A percentile compares a stretch with the other conserved stretches of the same genome.
Evolutionary conservation across 23 tunicate genomes (phyloP).

Genomic region (Pegea sp.): DNA sequence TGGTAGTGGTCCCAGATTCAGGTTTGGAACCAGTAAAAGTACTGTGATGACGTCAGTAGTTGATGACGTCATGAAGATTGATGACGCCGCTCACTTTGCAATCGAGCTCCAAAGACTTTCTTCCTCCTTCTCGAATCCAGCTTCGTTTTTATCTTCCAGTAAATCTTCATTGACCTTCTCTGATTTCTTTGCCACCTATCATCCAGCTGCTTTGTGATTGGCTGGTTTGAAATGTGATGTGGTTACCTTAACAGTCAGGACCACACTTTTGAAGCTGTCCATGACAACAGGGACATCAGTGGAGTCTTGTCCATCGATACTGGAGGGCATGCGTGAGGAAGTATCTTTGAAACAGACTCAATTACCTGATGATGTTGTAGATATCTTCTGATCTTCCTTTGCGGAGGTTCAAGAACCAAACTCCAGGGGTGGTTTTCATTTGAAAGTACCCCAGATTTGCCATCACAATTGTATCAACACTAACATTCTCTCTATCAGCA

Average conservation of each 20-base stretch:
- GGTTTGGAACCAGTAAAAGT: slow-evolving; percentile 74
- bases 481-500: slow-evolving; percentile 4
- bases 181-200: slow-evolving; percentile 67
- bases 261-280: slow-evolving; percentile 87
- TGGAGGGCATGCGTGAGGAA: too few relatives aligned
- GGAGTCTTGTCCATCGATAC: slow-evolving; percentile 1
- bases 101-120: slow-evolving; percentile 81
- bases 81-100: slow-evolving; percentile 16
- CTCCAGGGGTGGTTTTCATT: slow-evolving; percentile 87
- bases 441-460: slow-evolving; percentile 97
- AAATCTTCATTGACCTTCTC: slow-evolving; percentile 37
- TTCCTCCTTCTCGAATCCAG: slow-evolving; percentile 17
- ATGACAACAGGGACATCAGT: slow-evolving; percentile 42
- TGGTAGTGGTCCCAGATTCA: not conserved
- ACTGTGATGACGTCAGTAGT: slow-evolving; percentile 7
- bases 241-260: slow-evolving; percentile 46
- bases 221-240: not conserved
- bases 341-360: too few relatives aligned
- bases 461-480: slow-evolving; percentile 94
- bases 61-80: not conserved
- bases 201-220: too few relatives aligned
- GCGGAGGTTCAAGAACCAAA: slow-evolving; percentile 81
- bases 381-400: slow-evolving; percentile 72
- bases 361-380: slow-evolving; percentile 45
- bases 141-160: slow-evolving; percentile 42